Evolutionary conservation across 2,888 invertebrate species (phyloP).

Genomic region (Heliconius hortense): DNA sequence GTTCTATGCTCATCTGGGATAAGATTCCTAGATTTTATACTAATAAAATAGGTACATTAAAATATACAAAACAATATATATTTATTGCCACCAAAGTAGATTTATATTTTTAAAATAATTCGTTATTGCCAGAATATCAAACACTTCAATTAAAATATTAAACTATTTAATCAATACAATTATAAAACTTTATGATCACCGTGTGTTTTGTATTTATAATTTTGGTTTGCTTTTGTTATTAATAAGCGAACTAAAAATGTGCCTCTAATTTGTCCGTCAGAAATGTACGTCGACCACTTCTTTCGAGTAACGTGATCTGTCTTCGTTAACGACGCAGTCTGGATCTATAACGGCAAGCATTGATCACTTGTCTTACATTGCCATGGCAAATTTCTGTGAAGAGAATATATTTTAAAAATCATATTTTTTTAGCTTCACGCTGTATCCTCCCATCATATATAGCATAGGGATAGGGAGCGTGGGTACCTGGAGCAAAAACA

Average conservation of each 20-base stretch:
- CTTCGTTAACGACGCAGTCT: conserved; percentile 19
- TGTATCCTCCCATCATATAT: too few relatives aligned
- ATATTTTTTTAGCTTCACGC: too few relatives aligned
- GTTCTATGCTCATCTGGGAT: too few relatives aligned
- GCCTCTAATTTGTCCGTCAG: neutral
- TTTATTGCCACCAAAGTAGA: too few relatives aligned
- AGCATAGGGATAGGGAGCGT: too few relatives aligned
- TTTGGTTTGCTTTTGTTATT: neutral
- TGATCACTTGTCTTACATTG: conserved; percentile 23
- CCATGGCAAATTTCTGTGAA: neutral
- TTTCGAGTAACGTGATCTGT: conserved; percentile 18
- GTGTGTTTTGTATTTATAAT: too few relatives aligned
- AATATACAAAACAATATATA: too few relatives aligned
- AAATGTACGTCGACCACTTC: conserved; percentile 20
- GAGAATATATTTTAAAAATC: neutral
- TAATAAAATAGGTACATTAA: too few relatives aligned
- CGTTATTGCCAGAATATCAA: neutral
- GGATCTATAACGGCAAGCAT: neutral
- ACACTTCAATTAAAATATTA: neutral
- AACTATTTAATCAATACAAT: too few relatives aligned
- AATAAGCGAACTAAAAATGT: neutral
- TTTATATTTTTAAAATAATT: neutral
- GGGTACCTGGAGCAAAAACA: too few relatives aligned
- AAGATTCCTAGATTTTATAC: too few relatives aligned
- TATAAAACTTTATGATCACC: too few relatives aligned